These are phyloP conservation scores for Oppia nitens DNA, from an alignment of 1,140 invertebrate genomes.

Conservation along the genomic window DNA sequence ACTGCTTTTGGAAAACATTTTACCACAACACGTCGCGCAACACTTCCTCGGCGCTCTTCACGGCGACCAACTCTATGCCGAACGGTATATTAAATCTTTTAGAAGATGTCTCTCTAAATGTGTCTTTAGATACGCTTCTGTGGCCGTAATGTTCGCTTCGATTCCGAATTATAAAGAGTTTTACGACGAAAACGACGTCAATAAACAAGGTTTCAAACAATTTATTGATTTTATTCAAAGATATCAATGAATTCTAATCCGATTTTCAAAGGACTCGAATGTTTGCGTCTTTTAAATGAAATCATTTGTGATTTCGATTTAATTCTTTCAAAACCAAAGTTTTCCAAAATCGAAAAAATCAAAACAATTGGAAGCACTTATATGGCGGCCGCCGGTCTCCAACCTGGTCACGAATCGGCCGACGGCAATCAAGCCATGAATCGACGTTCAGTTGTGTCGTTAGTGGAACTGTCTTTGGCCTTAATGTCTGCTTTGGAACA, in stretches of 20 bases:
- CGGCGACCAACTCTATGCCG: constrained; percentile 2
- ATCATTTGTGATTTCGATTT: constrained; percentile 98
- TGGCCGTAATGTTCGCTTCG: constrained; percentile 93
- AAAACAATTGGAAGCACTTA: constrained; percentile 97
- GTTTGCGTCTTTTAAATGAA: constrained; percentile 82
- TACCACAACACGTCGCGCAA: constrained; percentile 86
- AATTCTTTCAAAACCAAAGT: constrained; percentile 79
- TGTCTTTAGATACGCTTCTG: constrained; percentile 56
- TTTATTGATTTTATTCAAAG: too few relatives aligned
- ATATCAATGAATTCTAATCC: too few relatives aligned
- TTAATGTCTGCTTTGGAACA: constrained; percentile 79
- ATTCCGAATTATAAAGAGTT: constrained; percentile 98
- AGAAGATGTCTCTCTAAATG: too few relatives aligned
- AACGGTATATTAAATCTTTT: too few relatives aligned
- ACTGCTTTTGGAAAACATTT: constrained; percentile 81
- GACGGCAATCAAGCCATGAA: constrained; percentile 29
- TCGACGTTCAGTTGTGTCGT: constrained; percentile 57
- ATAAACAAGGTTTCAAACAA: too few relatives aligned
- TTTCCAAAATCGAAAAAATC: constrained; percentile 91
- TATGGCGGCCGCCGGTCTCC: constrained; percentile 86
- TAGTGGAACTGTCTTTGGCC: constrained; percentile 85
- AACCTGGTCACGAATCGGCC: constrained; percentile 54
- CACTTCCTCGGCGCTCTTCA: constrained; percentile 51
- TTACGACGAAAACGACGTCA: constrained; percentile 92
- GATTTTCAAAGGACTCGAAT: constrained; percentile 92